Conservation (phyloP, 2,797 vertebrate genomes). For the Sebastes ruberrimus region DNA sequence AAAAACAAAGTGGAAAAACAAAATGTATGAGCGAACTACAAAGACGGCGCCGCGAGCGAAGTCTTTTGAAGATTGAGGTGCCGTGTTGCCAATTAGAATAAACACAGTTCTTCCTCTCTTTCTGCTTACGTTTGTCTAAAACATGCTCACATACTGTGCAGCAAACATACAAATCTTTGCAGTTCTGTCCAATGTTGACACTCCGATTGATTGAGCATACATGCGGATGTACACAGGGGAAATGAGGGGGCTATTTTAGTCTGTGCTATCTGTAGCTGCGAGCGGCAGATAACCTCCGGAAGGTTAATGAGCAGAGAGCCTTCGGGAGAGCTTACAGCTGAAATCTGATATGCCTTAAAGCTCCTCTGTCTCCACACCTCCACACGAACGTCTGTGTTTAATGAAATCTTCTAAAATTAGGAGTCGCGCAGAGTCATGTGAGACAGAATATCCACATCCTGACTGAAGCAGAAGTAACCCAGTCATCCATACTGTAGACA, state of each 20-base stretch:
- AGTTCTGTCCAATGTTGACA: slow-evolving; percentile 24
- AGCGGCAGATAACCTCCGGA: slow-evolving; percentile 67
- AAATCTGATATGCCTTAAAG: slow-evolving; percentile 56
- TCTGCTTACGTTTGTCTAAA: not conserved
- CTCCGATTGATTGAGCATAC: slow-evolving; percentile 54
- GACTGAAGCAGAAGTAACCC: not conserved
- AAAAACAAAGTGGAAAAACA: slow-evolving; percentile 18
- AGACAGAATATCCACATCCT: slow-evolving; percentile 7
- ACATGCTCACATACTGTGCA: not conserved
- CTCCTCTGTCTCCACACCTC: slow-evolving; percentile 32
- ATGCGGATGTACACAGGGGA: slow-evolving; percentile 32
- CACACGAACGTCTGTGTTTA: slow-evolving; percentile 43
- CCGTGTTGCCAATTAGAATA: slow-evolving; percentile 8
- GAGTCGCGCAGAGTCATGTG: not conserved
- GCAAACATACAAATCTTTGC: slow-evolving; percentile 28
- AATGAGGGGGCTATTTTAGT: slow-evolving; percentile 69
- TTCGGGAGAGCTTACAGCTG: slow-evolving; percentile 48
- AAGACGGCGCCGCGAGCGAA: not conserved
- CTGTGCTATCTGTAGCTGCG: slow-evolving; percentile 56
- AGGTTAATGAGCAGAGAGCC: slow-evolving; percentile 77
- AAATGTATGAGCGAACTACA: slow-evolving; percentile 18
- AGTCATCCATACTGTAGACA: not conserved
- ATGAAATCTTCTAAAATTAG: slow-evolving; percentile 70
- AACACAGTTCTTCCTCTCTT: not conserved
- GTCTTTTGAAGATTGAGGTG: slow-evolving; percentile 45